A percentile compares a stretch with the other conserved stretches of the same genome.
Evolutionary conservation across 2,113 vertebrate genomes (phyloP).

Genomic region (Sapajus apella): DNA sequence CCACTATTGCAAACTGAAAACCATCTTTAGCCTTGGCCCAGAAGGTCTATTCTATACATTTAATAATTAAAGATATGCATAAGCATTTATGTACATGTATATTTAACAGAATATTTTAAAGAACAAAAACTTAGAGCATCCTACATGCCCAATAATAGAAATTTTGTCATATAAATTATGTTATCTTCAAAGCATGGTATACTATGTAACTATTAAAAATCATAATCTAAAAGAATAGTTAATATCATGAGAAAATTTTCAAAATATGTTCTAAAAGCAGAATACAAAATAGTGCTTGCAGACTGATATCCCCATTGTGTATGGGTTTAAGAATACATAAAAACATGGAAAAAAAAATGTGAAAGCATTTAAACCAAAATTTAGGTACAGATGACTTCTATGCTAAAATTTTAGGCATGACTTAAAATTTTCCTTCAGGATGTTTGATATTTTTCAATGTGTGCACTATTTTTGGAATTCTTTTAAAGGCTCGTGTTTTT

Average conservation of each 20-base stretch:
- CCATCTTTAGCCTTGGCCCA: neutral
- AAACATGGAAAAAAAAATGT: fast-evolving
- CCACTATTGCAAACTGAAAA: neutral
- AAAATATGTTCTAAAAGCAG: slow-evolving; percentile 11
- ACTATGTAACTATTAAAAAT: neutral
- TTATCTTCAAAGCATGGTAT: neutral
- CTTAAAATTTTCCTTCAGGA: neutral
- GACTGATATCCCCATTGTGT: neutral
- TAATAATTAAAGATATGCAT: neutral
- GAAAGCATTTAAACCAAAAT: neutral
- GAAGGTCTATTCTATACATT: neutral
- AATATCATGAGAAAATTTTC: neutral
- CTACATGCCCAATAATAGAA: neutral
- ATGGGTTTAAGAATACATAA: neutral
- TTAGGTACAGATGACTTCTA: neutral
- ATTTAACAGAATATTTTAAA: neutral
- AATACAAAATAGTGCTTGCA: neutral
- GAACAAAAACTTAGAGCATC: neutral
- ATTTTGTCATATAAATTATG: neutral
- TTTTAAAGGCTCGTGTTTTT: neutral
- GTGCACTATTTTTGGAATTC: neutral
- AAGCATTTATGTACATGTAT: neutral
- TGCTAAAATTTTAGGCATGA: slow-evolving; percentile 1
- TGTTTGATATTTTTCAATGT: neutral
- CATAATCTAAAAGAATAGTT: neutral